Conservation (phyloP, 2,888 invertebrate species). For the Brachypalpus laphriformis region DNA sequence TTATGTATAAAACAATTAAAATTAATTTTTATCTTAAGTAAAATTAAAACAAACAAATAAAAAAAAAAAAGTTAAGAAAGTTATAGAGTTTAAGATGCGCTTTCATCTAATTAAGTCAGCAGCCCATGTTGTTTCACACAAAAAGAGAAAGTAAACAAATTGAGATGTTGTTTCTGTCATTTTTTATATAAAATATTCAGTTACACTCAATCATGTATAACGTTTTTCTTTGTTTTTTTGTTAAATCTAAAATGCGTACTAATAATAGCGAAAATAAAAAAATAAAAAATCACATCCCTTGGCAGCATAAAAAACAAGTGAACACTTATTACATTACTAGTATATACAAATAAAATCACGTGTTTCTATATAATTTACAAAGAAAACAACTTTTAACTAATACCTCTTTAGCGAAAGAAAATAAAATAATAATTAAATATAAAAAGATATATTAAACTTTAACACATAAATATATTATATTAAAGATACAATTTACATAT, state of each 20-base stretch:
- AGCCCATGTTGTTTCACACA: conserved; percentile 65
- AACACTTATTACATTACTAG: conserved; percentile 39
- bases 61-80: neutral
- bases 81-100: conserved; percentile 44
- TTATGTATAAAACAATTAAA: conserved; percentile 17
- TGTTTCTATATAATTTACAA: conserved; percentile 67
- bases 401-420: conserved; percentile 72
- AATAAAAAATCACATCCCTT: conserved; percentile 47
- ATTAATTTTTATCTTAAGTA: conserved; percentile 3
- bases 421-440: conserved; percentile 33
- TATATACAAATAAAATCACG: conserved; percentile 34
- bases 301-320: conserved; percentile 52
- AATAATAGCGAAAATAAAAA: neutral
- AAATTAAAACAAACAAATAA: no score
- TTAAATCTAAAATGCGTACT: neutral
- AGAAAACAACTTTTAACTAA: conserved; percentile 64
- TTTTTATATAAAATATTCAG: conserved; percentile 1
- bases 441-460: conserved; percentile 58
- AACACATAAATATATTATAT: conserved; percentile 64
- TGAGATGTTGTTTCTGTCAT: neutral
- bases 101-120: conserved; percentile 65
- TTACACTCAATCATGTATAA: neutral
- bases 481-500: conserved; percentile 58
- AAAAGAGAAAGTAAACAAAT: conserved; percentile 8
- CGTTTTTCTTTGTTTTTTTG: neutral